phyloP scores from a whole-genome alignment of 2,113 vertebrate genomes.

The Gobio gobio region DNA sequence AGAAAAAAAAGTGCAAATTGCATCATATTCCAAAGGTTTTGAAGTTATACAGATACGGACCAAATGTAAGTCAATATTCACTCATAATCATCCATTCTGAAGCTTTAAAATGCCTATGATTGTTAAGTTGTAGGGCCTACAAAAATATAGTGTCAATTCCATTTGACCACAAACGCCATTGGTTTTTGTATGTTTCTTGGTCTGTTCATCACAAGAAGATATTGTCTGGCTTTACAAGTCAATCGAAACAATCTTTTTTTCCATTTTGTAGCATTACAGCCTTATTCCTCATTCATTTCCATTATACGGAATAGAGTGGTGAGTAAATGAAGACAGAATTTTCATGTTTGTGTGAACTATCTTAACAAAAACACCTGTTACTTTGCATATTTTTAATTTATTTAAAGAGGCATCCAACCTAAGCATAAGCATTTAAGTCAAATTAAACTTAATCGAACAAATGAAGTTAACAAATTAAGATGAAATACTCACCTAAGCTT shows the following conservation, averaged over 20 bases:
- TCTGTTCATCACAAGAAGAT: not conserved
- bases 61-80: not conserved
- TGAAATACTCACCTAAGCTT: not conserved
- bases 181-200: not conserved
- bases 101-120: not conserved
- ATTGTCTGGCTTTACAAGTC: not conserved
- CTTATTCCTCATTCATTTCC: too few relatives aligned
- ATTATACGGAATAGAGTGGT: not conserved
- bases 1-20: not conserved
- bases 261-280: too few relatives aligned
- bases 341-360: not conserved
- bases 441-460: not conserved
- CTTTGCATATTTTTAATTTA: not conserved
- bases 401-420: not conserved
- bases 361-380: not conserved
- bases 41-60: not conserved
- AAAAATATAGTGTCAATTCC: not conserved
- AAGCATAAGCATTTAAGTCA: not conserved
- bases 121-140: not conserved
- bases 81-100: not conserved
- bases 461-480: not conserved
- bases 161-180: not conserved
- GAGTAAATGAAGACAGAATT: not conserved
- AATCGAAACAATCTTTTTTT: not conserved
- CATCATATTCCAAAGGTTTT: not conserved